Evolutionary conservation across 1,140 invertebrate species (phyloP).

Genomic region (Micrasema longulum): DNA sequence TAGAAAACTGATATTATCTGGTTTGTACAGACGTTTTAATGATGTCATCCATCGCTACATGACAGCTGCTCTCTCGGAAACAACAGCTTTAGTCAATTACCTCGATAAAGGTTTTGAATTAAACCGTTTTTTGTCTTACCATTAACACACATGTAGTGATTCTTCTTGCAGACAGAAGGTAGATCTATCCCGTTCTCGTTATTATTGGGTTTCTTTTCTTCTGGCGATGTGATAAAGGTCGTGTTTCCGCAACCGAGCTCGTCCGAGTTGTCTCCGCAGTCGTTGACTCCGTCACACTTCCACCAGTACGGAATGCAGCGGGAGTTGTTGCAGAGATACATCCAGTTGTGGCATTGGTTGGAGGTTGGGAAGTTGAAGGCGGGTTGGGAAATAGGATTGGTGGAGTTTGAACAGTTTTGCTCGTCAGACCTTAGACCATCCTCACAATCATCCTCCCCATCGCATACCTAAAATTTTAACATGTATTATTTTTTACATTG

Average conservation of each 20-base stretch:
- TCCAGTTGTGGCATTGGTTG: slow-evolving; percentile 77
- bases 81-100: too few relatives aligned
- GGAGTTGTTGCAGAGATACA: slow-evolving; percentile 79
- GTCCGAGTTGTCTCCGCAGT: slow-evolving; percentile 85
- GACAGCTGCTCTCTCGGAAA: too few relatives aligned
- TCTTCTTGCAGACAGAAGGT: slow-evolving; percentile 47
- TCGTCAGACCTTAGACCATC: slow-evolving; percentile 78
- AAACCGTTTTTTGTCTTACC: slow-evolving; percentile 40
- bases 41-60: too few relatives aligned
- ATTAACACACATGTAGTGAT: slow-evolving; percentile 49
- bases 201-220: slow-evolving; percentile 59
- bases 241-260: slow-evolving; percentile 74
- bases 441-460: slow-evolving; percentile 77
- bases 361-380: slow-evolving; percentile 57
- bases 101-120: too few relatives aligned
- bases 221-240: slow-evolving; percentile 52
- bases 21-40: too few relatives aligned
- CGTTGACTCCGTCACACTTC: slow-evolving; percentile 74
- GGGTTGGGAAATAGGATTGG: slow-evolving; percentile 56
- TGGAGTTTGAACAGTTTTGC: slow-evolving; percentile 71
- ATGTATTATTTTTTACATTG: too few relatives aligned
- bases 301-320: slow-evolving; percentile 90
- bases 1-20: too few relatives aligned
- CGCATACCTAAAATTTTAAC: slow-evolving; percentile 71
- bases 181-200: slow-evolving; percentile 53